Evolutionary conservation across 2,797 vertebrate genomes (phyloP), one percentile per base, ranked within the genome.

Genomic region (Podargus strigoides): DNA sequence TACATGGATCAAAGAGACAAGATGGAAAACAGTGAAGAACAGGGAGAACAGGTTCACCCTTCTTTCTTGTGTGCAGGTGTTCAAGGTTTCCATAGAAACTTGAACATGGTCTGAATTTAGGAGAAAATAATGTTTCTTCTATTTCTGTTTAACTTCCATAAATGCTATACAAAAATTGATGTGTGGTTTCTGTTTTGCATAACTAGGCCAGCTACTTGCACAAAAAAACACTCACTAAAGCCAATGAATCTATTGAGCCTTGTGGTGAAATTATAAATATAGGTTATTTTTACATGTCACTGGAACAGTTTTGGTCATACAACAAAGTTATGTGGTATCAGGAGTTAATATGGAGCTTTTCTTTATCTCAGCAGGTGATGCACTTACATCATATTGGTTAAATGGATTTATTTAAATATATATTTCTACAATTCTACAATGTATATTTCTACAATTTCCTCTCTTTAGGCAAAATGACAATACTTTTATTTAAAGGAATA

Each of bases 61-160:
- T 10, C 76, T 87, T 72, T 50, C 73, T 39, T 89, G 44, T 69
- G 24, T 52, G 52, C 47, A 89, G 82, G 69, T 93, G 74, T 83
- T 84, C 64, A 80, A 8, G 44, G 89, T 95, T 96, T 84, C 94
- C 94, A 88, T 86, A 90, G 94, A 91, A 95, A 96, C 87, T 86
- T 74, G 59, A 92, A 49, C n/a, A 32, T 34, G 67, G 36, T 16
- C 11, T 88, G 73, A 93, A 76, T 87, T 87, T 76, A 9, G 47
- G 64, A 37, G 21, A 47, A 84, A 84, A 83, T 23, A 87, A 21
- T 14, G 34, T 89, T 92, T 89, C 30, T 69, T 81, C 39, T 13
- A 46, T 75, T 87, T 81, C 42, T 72, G 17, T 81, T 66, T 70
- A 78, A 36, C 66, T 42, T 14, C 28, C 44, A 11, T 42, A 67